These are phyloP conservation scores for Austrolebias charrua DNA, from an alignment of 2,797 vertebrate species.

Conservation along the genomic window DNA sequence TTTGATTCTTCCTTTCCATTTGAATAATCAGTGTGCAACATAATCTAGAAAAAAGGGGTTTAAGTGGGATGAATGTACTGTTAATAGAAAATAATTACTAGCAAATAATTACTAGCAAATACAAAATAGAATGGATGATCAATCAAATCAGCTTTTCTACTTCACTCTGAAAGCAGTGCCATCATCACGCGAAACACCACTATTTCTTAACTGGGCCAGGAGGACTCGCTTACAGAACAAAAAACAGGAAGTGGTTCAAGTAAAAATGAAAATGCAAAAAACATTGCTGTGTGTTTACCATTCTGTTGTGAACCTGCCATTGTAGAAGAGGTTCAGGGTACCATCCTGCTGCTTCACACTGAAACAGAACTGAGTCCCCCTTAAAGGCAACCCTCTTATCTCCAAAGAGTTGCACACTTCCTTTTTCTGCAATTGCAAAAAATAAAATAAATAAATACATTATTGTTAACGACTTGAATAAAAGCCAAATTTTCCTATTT, in stretches of 20 bases:
- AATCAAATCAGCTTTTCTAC: conserved; percentile 23
- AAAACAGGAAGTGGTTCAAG: not conserved
- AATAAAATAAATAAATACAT: conserved; percentile 7
- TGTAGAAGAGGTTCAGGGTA: conserved; percentile 77
- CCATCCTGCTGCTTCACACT: conserved; percentile 84
- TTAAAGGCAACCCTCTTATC: conserved; percentile 66
- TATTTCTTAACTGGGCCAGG: no score
- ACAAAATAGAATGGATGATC: not conserved
- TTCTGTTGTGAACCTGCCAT: conserved; percentile 78
- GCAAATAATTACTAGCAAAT: not conserved
- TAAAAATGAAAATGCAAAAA: not conserved
- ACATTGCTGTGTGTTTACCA: conserved; percentile 41
- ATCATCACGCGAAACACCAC: no score
- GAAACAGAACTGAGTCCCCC: conserved; percentile 74
- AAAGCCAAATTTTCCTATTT: not conserved
- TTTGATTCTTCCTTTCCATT: not conserved
- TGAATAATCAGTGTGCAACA: conserved; percentile 9
- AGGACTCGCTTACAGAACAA: no score
- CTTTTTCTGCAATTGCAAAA: conserved; percentile 77
- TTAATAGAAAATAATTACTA: conserved; percentile 7
- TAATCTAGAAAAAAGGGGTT: conserved; percentile 8
- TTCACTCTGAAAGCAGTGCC: conserved; percentile 3
- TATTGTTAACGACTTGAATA: not conserved
- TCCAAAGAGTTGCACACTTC: conserved; percentile 76
- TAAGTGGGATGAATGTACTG: not conserved